Conservation (phyloP, 2,113 vertebrate genomes). For the cattle (Bos taurus) region DNA sequence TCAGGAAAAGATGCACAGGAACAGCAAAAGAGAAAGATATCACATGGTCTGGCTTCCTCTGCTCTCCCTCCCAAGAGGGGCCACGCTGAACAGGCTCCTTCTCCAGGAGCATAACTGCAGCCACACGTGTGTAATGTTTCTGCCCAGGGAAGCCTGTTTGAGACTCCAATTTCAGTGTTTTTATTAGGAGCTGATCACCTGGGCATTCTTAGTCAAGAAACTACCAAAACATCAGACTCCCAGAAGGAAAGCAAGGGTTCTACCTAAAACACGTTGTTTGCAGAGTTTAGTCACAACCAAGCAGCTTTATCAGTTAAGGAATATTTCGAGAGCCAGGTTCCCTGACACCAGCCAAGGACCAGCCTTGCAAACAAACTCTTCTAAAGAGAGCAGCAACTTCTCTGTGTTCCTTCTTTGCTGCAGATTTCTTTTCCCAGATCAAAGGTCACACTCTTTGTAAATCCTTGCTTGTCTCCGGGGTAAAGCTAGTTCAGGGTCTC, state of each 20-base stretch:
- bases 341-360: not conserved
- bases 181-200: not conserved
- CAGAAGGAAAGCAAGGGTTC: not conserved
- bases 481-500: not conserved
- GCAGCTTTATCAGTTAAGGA: not conserved
- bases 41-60: not conserved
- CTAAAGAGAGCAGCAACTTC: not conserved
- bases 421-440: not conserved
- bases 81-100: not conserved
- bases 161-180: not conserved
- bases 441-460: not conserved
- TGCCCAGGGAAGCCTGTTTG: not conserved
- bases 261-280: not conserved
- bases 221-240: not conserved
- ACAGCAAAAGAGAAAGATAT: too few relatives aligned
- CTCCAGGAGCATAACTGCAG: not conserved
- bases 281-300: not conserved
- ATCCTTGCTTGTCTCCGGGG: not conserved
- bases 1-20: not conserved
- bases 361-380: not conserved
- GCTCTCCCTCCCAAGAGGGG: fast-evolving
- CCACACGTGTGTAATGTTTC: not conserved
- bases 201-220: not conserved
- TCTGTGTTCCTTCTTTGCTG: not conserved
- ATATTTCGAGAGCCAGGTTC: not conserved